Percentiles rank a stretch among this genome's conserved stretches.
Conservation (phyloP, 2,797 vertebrate genomes). For the Thunnus albacares region DNA sequence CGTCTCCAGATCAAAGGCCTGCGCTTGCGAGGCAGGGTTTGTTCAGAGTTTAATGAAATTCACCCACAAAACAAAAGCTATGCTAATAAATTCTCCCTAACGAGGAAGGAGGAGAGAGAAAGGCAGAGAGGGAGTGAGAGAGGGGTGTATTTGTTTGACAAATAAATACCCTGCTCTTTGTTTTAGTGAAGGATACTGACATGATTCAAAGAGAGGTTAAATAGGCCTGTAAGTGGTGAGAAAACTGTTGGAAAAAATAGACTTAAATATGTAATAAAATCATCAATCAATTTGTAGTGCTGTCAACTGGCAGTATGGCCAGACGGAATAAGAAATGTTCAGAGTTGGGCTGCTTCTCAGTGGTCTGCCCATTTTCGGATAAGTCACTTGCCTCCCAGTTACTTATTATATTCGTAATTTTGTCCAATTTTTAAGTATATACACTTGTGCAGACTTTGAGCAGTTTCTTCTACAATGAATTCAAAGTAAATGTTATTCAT, state of each 20-base stretch:
- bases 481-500: not conserved
- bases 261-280: constrained; percentile 50
- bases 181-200: constrained; percentile 74
- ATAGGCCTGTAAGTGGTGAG: constrained; percentile 73
- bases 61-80: constrained; percentile 85
- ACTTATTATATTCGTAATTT: constrained; percentile 2
- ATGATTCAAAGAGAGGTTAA: constrained; percentile 81
- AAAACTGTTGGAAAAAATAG: constrained; percentile 45
- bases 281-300: constrained; percentile 59
- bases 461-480: not conserved
- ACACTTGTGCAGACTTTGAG: not conserved
- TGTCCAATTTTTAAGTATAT: too few species aligned
- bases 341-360: constrained; percentile 3
- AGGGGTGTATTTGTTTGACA: constrained; percentile 82
- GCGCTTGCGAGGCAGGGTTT: constrained; percentile 82
- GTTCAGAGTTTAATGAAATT: constrained; percentile 89
- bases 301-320: constrained; percentile 38
- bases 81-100: constrained; percentile 85
- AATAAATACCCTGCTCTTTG: constrained; percentile 80
- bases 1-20: constrained; percentile 85
- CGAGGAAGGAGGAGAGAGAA: constrained; percentile 75
- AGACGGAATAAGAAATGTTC: constrained; percentile 32
- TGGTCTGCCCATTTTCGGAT: constrained; percentile 4
- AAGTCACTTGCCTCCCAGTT: not conserved
- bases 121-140: constrained; percentile 46